Base-by-base conservation (phyloP, 2,888 invertebrate genomes). In the Cryptops parisi region DNA sequence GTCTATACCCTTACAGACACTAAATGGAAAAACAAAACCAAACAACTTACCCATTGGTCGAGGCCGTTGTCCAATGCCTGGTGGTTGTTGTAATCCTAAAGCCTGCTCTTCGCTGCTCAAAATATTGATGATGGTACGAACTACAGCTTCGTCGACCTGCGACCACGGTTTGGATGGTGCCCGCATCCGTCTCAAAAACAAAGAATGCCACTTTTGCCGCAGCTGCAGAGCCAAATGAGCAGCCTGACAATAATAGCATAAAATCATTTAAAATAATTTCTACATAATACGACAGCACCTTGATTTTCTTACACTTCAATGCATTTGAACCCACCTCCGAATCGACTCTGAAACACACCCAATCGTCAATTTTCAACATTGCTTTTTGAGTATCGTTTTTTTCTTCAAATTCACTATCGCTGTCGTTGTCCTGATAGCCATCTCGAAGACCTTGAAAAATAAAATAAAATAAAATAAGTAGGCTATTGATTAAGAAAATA, bases 21-120 rank as follows among this genome's bases (percentile, higher is more conserved):
- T n/a, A n/a, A n/a, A n/a, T n/a, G n/a, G n/a, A n/a, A n/a, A 41
- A 41, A 4, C 17, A 15, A 41, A 41, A 9, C n/a, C 6, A 9
- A 5, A 41, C 21, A 9, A 43, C 19, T 9, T 27, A 56, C 76
- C 73, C 57, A 80, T 68, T 2, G 82, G 81, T 60, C 79, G 76
- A 0, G 86, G 86, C 49, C 82, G 72, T 65, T 81, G 81, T 0
- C 85, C 85, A 55, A 86, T 80, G 0, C 84, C 84, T 4, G 74
- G 70, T 0, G 85, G 85, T 62, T 82, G 81, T 52, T 74, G 76
- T 3, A 86, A 67, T 0, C 81, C 80, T 9, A 79, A 73, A 6
- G 77, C 76, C 58, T 77, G 76, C 63, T 87, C 87, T 63, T 85
- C 85, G 1, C 77, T 76, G 6, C 78, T 78, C 45, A 87, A 67